These are phyloP conservation scores for Baryphthengus martii DNA, from an alignment of 2,113 vertebrate species.

Conservation along the genomic window DNA sequence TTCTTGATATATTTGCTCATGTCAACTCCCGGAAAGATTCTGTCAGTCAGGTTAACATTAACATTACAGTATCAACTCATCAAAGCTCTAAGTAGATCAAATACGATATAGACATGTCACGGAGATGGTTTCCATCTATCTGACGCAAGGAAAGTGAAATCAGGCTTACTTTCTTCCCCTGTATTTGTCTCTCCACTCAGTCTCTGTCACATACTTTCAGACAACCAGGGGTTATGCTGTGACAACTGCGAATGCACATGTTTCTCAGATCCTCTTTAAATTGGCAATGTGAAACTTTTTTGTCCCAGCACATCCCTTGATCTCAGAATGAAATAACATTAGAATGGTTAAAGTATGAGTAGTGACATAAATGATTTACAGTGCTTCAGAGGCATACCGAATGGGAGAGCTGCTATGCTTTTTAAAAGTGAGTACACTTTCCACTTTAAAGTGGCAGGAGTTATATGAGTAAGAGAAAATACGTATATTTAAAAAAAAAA, in stretches of 20 bases:
- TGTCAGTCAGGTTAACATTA: background rate
- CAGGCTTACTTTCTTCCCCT: background rate
- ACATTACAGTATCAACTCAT: background rate
- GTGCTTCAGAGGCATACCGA: background rate
- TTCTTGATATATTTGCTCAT: background rate
- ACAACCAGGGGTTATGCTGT: background rate
- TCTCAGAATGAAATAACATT: background rate
- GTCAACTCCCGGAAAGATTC: background rate
- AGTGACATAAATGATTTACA: background rate
- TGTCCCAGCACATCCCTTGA: background rate
- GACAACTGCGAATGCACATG: background rate
- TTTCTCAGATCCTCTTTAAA: conserved; percentile 4
- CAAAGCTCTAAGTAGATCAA: conserved; percentile 1
- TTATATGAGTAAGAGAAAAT: background rate
- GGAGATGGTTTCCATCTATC: background rate
- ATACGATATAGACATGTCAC: background rate
- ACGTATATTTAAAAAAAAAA: background rate
- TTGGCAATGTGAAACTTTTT: background rate
- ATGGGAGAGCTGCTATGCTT: background rate
- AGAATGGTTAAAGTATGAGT: background rate
- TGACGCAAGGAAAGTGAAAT: background rate
- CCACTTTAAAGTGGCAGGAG: background rate
- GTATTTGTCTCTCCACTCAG: background rate
- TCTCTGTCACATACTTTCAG: background rate
- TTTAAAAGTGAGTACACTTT: background rate